phyloP scores from a whole-genome alignment of 2,797 vertebrate genomes.

The Gallinago solitaria region DNA sequence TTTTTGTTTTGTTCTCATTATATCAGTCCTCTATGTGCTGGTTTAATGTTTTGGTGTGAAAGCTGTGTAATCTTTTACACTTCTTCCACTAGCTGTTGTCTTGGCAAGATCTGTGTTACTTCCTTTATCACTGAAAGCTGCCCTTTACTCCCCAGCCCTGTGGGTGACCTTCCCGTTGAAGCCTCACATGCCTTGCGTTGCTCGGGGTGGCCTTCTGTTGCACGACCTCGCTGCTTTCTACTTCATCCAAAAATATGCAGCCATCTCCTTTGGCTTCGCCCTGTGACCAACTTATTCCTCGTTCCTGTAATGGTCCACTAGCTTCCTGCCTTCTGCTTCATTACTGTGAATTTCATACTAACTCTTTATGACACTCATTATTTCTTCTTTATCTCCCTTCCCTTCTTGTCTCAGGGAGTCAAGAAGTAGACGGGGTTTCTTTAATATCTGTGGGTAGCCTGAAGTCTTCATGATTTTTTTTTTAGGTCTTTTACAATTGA shows the following conservation, averaged over 20 bases:
- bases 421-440: neutral
- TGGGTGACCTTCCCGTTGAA: neutral
- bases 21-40: fast-evolving
- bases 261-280: neutral
- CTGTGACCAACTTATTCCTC: neutral
- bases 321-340: neutral
- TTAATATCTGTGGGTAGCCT: neutral
- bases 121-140: neutral
- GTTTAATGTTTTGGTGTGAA: neutral
- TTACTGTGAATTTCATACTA: neutral
- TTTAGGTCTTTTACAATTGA: neutral
- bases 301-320: neutral
- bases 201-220: neutral
- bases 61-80: neutral
- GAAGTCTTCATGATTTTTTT: neutral
- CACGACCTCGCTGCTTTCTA: neutral
- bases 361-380: fast-evolving
- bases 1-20: neutral
- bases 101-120: neutral
- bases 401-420: neutral
- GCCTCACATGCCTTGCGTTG: fast-evolving
- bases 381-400: neutral
- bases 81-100: neutral
- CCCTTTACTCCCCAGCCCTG: neutral
- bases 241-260: neutral